Base-by-base conservation (phyloP, 2,888 invertebrate genomes). In the Lasioglossum villosulum region DNA sequence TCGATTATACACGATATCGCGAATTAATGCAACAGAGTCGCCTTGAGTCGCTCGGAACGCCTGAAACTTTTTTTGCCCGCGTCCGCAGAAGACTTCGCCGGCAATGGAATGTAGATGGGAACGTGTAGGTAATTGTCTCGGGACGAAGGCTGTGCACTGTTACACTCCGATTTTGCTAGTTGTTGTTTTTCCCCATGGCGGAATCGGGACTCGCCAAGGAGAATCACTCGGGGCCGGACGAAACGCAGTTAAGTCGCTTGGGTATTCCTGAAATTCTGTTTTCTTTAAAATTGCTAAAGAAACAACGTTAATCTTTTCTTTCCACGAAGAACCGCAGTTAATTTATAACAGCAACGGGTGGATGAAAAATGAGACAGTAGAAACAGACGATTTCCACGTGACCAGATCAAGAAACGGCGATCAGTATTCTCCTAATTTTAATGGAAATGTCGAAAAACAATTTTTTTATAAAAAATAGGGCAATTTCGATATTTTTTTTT, bases 51-150 rank as follows among this genome's bases (percentile, higher is more conserved):
- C 45, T 52, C 30, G 34, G 1, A 34, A 48, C 52, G 68, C 52
- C 34, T 74, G 74, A 52, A 74, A 34, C n/a, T 74, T 56, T 74
- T 74, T n/a, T 12, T 6, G 74, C 19, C 74, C 30, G 34, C 34
- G 52, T n/a, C 23, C 16, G 37, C n/a, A 34, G 74, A 74, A 52
- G 74, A 74, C 52, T 74, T 52, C 12, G 14, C 74, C n/a, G 52
- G 74, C 52, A 74, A 74, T 74, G 74, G 74, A 74, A 74, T 74
- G 74, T 74, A 74, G 52, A 74, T 74, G 74, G 74, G 52, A n/a
- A 56, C 74, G 74, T 56, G 74, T 56, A 16, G 74, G 74, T 74
- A 74, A 74, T 74, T 74, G 74, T 74, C 74, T 74, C 74, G 74
- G 14, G 23, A n/a, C 52, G 74, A 74, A 56, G 52, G 37, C 23